Base-by-base conservation (phyloP, 2,888 invertebrate genomes). In the Idaea aversata region DNA sequence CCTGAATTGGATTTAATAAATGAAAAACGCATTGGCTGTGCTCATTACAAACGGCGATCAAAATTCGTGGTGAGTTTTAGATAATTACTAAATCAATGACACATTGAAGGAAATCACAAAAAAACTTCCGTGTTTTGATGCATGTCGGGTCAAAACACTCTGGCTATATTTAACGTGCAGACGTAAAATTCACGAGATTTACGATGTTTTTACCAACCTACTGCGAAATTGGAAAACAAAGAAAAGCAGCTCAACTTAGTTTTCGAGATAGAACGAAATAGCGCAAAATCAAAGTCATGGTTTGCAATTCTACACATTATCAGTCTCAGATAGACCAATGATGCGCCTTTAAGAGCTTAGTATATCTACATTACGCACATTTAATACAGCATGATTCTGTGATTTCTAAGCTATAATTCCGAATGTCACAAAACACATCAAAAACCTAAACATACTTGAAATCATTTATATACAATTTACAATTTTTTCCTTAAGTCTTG, bases 1-100 rank as follows among this genome's bases (percentile, higher is more conserved):
- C 68, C 70, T 65, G 81, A 75, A 65, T 10, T 47, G 13, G 70
- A 72, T 61, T 88, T 86, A 70, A 80, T 72, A 66, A 77, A 75
- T 71, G 91, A 91, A 79, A 93, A 94, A 86, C 91, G 93, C 34
- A 88, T 94, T 72, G 97, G 97, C 67, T 97, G 97, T 89, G 95
- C 95, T 75, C 97, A 97, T 91, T 97, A 97, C 83, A 96, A 96
- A 85, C 94, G 97, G 79, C 95, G 96, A 85, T 97, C 97, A 62
- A 97, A 97, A 92, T 96, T 97, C 90, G 96, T 97, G 93, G 97
- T 97, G 93, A 95, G 96, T 93, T 68, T n/a, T n/a, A n/a, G n/a
- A 10, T 60, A 66, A 57, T 58, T 65, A 47, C 2, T 7, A 25
- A 2, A 47, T 7, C 47, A 13, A 47, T 47, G 47, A 47, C 47